Base-by-base conservation (phyloP, 2,888 invertebrate species). In the Marasmarcha lunaedactyla region DNA sequence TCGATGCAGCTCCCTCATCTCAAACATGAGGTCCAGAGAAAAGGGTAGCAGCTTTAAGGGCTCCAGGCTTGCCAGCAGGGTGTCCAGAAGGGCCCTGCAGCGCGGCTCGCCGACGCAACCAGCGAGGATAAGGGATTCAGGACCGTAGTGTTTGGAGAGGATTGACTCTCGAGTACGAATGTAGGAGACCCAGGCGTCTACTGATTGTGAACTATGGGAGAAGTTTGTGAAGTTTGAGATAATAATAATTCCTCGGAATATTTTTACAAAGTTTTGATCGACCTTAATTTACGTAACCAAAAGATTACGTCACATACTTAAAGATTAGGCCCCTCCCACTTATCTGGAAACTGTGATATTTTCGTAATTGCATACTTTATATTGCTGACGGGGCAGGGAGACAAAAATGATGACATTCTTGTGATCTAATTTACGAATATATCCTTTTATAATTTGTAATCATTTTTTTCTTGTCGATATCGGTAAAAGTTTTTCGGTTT, bases 181-280 rank as follows among this genome's bases (percentile, higher is more conserved):
- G 63, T 94, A 95, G 42, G 92, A 91, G 48, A 94, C 87, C 95
- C 95, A 96, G 25, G 94, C 94, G 57, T 95, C 95, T 51, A 96
- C 84, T n/a, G 94, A 92, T 49, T 92, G 87, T 40, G 94, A 88
- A 70, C 91, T 92, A 78, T 41, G 40, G 46, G 43, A 35, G 40
- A 44, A 36, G 33, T n/a, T n/a, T n/a, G n/a, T n/a, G n/a, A n/a
- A n/a, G n/a, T n/a, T n/a, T n/a, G n/a, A n/a, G n/a, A 47, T 46
- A 14, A 14, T 36, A 43, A 41, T n/a, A n/a, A n/a, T n/a, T n/a
- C n/a, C n/a, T n/a, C n/a, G n/a, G n/a, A n/a, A n/a, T n/a, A n/a
- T n/a, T n/a, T n/a, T n/a, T n/a, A n/a, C n/a, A n/a, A n/a, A n/a
- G n/a, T n/a, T n/a, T n/a, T n/a, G 35, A 15, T 14, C 4, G 38